Evolutionary conservation across 2,888 invertebrate genomes (phyloP).

Genomic region (Antitype chi): DNA sequence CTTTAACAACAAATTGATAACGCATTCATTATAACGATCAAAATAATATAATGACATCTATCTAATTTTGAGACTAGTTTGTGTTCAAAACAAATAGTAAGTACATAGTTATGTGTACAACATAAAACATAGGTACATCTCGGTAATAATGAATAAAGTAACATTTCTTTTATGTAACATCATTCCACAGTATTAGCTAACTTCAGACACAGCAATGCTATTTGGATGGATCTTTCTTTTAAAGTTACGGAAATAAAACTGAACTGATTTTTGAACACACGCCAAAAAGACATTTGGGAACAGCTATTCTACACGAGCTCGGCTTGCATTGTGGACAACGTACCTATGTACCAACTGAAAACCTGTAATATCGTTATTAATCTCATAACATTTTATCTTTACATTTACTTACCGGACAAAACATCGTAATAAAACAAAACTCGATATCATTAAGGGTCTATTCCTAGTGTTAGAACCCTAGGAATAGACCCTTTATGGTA

Average conservation of each 20-base stretch:
- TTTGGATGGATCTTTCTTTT: constrained; percentile 69
- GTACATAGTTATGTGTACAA: constrained; percentile 14
- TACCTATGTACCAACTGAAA: constrained; percentile 48
- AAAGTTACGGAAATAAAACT: constrained; percentile 69
- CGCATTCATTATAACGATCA: constrained; percentile 23
- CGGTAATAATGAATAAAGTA: constrained; percentile 50
- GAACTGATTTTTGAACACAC: constrained; percentile 73
- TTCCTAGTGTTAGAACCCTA: too few species aligned
- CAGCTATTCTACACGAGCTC: constrained; percentile 65
- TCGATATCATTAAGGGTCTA: too few species aligned
- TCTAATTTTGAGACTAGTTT: constrained; percentile 5
- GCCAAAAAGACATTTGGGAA: constrained; percentile 74
- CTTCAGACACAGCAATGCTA: constrained; percentile 65
- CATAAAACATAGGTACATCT: constrained; percentile 37
- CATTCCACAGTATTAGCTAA: constrained; percentile 58
- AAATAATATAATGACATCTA: constrained; percentile 25
- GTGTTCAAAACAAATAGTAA: constrained; percentile 23
- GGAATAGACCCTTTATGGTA: too few species aligned
- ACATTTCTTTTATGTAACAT: constrained; percentile 59
- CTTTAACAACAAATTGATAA: constrained; percentile 37
- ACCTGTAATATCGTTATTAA: constrained; percentile 43
- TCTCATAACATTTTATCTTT: constrained; percentile 34
- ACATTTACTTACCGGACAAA: not conserved
- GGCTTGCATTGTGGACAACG: constrained; percentile 63
- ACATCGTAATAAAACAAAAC: too few species aligned